Base-by-base conservation (phyloP, 2,888 invertebrate genomes). In the Masnerella sp. region DNA sequence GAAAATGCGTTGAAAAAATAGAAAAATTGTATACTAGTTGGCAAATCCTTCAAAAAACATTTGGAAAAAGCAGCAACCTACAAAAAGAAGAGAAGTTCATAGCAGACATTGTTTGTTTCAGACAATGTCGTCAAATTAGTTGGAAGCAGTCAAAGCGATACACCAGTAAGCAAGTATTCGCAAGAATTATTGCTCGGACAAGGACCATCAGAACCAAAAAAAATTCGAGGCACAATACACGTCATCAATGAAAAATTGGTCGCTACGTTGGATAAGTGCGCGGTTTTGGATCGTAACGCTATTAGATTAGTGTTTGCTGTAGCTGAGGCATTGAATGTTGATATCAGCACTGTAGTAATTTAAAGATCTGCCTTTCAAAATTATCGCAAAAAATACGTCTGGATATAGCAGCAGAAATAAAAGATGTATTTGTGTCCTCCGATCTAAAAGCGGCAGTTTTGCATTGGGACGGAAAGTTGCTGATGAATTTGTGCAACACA, bases 201-300 rank as follows among this genome's bases (percentile, higher is more conserved):
- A n/a, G n/a, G n/a, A n/a, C n/a, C n/a, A n/a, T n/a, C n/a, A n/a
- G n/a, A n/a, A n/a, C n/a, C n/a, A n/a, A n/a, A n/a, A n/a, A n/a
- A n/a, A n/a, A n/a, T n/a, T n/a, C n/a, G n/a, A n/a, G n/a, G n/a
- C n/a, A n/a, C n/a, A n/a, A n/a, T n/a, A n/a, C n/a, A n/a, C n/a
- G n/a, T n/a, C n/a, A n/a, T n/a, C n/a, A n/a, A n/a, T n/a, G n/a
- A 71, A 56, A 76, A 73, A 70, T 49, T 77, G 34, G 68, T 73
- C 34, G 73, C 75, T 1, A 68, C 69, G 12, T 52, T 78, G 17
- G 76, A 78, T 40, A 75, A 74, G 56, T 76, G 65, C 22, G 51
- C 59, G 42, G 22, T 78, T 40, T 67, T 59, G 12, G 71, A 74
- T 45, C 49, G 73, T 38, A 70, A 78, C 28, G 43, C 70, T 12